Base-by-base conservation (phyloP, 2,888 invertebrate species). In the Lithophane leautieri region DNA sequence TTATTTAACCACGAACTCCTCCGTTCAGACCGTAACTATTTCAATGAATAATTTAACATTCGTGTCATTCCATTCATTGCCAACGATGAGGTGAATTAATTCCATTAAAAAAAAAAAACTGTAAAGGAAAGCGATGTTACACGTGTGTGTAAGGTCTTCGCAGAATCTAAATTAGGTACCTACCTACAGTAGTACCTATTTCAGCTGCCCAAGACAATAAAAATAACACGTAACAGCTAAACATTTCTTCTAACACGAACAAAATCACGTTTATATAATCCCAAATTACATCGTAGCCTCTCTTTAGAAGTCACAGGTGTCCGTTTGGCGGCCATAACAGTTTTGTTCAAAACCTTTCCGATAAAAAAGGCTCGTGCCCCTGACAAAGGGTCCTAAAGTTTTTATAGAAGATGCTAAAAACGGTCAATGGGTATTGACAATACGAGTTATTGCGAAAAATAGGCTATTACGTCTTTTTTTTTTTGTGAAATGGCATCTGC, bases 281-380 rank as follows among this genome's bases (percentile, higher is more conserved):
- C 60, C 54, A 65, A 79, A 88, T 85, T 74, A 85, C 67, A 61
- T 70, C 44, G 70, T 62, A 66, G 70, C 65, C 60, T 60, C 65
- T 69, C 25, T 73, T 83, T 65, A 76, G 79, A 61, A 75, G 86
- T 83, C 89, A 87, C 87, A 88, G 87, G 87, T 88, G 87, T 81
- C 76, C 75, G 72, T 69, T 74, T 72, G 76, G 54, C 56, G 44
- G 80, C 79, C 70, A 87, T 87, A 88, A 87, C 89, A 76, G 72
- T 87, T 88, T 78, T 75, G 78, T 77, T 73, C 68, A 60, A 78
- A 83, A 86, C 81, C 77, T 76, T 87, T 85, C 52, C 73, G 67
- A 87, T 85, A 88, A 87, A 86, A 86, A 87, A 62, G 79, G 73
- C 65, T 65, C 71, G 70, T 60, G 54, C 47, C 70, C 70, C 61